Base-by-base conservation (phyloP, 1,140 invertebrate species). In the Formica selysi region DNA sequence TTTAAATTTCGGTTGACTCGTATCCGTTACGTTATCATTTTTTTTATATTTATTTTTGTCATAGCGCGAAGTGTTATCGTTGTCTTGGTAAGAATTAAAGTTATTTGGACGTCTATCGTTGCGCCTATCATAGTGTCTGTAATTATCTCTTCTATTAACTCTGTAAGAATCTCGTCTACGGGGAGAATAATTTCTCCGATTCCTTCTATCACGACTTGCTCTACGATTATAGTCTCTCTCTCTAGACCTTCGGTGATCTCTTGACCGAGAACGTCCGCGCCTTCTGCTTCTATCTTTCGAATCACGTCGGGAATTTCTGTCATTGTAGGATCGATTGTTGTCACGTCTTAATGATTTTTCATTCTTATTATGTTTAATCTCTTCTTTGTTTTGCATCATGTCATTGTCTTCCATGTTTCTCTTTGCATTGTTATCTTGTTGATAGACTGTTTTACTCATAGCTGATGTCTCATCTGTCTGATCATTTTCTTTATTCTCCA, bases 1-100 rank as follows among this genome's bases (percentile, higher is more conserved):
- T 87, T 94, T 94, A 59, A 94, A 93, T 89, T 93, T 94, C 13
- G 91, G 86, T 84, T 93, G 91, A 19, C 71, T 91, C 19, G 73
- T 87, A n/a, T 88, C 87, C 3, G 76, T 32, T 3, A 38, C 38
- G 13, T 70, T 67, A 22, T 87, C 86, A 32, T 80, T 88, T 87
- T 16, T 93, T 80, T 80, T 91, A 88, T 57, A 70, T 70, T 73
- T 91, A 10, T 86, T 87, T 6, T 76, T 87, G 38, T 89, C 85
- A 19, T 85, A 80, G 36, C 83, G 87, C 0, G 87, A 84, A 61
- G 59, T 71, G 2, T 54, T 41, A 51, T 93, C 90, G 0, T 79
- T 86, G 13, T 93, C 92, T 19, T 92, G 87, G 22, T 91, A 86
- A 0, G 70, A 62, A 86, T 93, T 91, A 1, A 81, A 89, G 36